Conservation (phyloP, 2,888 invertebrate species). For the Andrena trimmerana region DNA sequence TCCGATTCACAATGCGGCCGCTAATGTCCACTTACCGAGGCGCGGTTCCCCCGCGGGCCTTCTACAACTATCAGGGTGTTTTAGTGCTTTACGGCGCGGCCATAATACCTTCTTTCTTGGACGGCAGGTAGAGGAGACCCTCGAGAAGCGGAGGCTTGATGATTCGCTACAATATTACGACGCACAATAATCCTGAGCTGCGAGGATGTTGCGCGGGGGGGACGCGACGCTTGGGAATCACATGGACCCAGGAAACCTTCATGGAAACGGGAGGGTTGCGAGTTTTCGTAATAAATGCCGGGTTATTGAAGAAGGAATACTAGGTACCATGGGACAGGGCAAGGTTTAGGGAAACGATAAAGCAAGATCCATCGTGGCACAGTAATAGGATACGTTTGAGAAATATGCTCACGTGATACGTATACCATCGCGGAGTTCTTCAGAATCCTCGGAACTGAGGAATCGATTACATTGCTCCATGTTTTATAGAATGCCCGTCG, state of each 20-base stretch:
- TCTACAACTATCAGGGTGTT: conserved; percentile 70
- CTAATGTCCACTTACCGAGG: conserved; percentile 76
- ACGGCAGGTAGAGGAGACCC: conserved; percentile 64
- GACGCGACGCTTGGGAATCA: conserved; percentile 15
- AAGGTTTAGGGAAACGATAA: no score
- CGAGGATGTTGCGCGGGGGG: neutral
- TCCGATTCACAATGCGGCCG: conserved; percentile 79
- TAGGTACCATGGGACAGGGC: no score
- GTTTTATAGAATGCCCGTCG: neutral
- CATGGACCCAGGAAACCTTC: neutral
- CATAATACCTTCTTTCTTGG: conserved; percentile 68
- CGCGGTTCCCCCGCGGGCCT: conserved; percentile 53
- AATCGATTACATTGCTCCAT: neutral
- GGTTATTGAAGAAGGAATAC: conserved; percentile 1
- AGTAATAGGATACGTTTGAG: conserved; percentile 2
- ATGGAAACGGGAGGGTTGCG: neutral
- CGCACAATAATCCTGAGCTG: conserved; percentile 21
- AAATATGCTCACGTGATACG: no score
- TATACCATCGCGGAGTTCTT: neutral
- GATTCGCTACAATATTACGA: conserved; percentile 55
- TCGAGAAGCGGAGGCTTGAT: conserved; percentile 10
- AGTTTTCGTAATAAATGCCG: neutral
- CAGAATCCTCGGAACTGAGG: conserved; percentile 6
- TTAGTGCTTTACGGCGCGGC: conserved; percentile 76
- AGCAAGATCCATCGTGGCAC: no score